Conservation (phyloP, 2,113 vertebrate species). For the Tympanuchus pallidicinctus region DNA sequence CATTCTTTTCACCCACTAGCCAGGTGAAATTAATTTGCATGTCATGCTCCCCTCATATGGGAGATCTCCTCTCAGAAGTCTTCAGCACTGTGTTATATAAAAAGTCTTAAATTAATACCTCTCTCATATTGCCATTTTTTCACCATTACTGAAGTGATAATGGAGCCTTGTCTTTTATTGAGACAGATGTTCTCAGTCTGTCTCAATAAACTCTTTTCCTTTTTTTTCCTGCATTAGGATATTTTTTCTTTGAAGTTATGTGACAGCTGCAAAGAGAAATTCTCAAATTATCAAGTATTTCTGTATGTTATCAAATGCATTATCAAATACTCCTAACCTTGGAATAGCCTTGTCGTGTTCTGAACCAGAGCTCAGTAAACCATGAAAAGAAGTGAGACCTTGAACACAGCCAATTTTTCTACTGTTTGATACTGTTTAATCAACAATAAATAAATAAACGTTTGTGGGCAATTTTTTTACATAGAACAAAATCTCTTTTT, state of each 20-base stretch:
- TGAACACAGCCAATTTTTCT: background rate
- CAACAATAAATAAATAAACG: background rate
- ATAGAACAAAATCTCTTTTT: background rate
- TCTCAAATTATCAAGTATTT: background rate
- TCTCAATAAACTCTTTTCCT: background rate
- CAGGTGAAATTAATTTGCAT: background rate
- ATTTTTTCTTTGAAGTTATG: background rate
- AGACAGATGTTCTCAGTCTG: background rate
- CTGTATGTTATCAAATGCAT: background rate
- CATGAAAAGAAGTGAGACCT: background rate
- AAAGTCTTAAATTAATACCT: background rate
- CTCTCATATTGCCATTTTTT: background rate
- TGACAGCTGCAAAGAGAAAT: background rate
- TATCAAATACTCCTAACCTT: background rate
- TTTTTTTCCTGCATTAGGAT: background rate
- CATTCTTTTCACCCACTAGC: background rate
- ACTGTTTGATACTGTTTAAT: background rate
- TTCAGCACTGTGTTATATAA: background rate
- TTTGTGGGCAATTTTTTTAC: background rate
- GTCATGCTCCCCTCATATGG: background rate
- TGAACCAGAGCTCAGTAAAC: background rate
- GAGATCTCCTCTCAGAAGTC: background rate
- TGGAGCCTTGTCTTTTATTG: background rate
- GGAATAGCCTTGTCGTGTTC: background rate
- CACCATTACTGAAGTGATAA: background rate